Evolutionary conservation across 1,140 invertebrate genomes (phyloP), one percentile per base, ranked within the genome.

Genomic region (Thalassaphorura encarpata): DNA sequence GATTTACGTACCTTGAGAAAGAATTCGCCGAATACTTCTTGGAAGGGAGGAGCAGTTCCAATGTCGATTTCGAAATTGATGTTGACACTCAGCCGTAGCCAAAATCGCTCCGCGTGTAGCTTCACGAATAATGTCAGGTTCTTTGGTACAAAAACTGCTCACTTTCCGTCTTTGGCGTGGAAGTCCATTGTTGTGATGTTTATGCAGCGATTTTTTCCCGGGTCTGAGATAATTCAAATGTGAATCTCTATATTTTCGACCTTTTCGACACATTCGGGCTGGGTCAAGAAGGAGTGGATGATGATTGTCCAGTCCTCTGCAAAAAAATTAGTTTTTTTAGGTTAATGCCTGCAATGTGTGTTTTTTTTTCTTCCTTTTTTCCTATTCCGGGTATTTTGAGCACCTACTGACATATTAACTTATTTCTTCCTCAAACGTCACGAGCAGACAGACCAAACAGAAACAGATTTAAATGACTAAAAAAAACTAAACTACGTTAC

Each of bases 21-120:
- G 74, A 64, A 90, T 84, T 72, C 86, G 88, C 66, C 81, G 80
- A 68, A 90, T 81, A 56, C 85, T 87, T 56, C 81, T 77, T 60
- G 80, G 78, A 31, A 81, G 76, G 1, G 83, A 82, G 13, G 86
- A 87, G 68, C 87, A 89, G 70, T 90, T 91, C 87, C 87, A 91
- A 62, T 82, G 75, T 47, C 86, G 77, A 67, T 85, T 80, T 28
- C 83, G 77, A 71, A 91, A 89, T 72, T 91, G 87, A 67, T 82
- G 81, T 56, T 88, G 84, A 68, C 87, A 91, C 77, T 91, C 87
- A 55, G 76, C 79, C 58, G 85, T 86, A 16, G 83, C 87, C 46
- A 86, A 70, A 54, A 80, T 77, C 39, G 87, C 81, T n/a, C 87
- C 87, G 62, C 76, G 77, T 24, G 79, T 77, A 58, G 89, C 86